Conservation (phyloP, 2,888 invertebrate genomes). For the Melolontha melolontha region DNA sequence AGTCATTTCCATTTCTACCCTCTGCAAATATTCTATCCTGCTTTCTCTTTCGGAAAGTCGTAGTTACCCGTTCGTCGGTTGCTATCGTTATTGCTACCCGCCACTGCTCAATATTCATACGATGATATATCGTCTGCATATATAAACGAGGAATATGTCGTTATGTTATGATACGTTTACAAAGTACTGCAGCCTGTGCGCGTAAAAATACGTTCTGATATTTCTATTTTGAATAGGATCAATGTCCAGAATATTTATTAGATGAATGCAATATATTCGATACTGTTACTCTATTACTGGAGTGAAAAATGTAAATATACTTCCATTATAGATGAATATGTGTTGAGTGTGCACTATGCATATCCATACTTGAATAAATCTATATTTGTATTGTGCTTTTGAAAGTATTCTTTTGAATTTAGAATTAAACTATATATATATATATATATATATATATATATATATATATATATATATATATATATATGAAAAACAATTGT, state of each 20-base stretch:
- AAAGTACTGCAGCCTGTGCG: slow-evolving; percentile 26
- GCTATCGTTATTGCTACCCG: not conserved
- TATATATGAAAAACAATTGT: too few species aligned
- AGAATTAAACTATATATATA: too few species aligned
- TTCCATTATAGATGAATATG: slow-evolving; percentile 11
- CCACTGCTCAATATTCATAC: slow-evolving; percentile 33
- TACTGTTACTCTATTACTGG: too few species aligned
- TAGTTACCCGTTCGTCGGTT: not conserved
- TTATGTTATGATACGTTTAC: slow-evolving; percentile 37
- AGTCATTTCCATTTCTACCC: too few species aligned
- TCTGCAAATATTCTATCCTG: too few species aligned
- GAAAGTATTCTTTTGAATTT: too few species aligned
- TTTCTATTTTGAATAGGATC: slow-evolving; percentile 9
- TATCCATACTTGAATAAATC: too few species aligned
- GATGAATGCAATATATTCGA: slow-evolving; percentile 17
- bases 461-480: too few species aligned
- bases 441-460: too few species aligned
- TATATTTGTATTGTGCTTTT: too few species aligned
- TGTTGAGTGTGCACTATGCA: too few species aligned
- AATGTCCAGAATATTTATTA: slow-evolving; percentile 33
- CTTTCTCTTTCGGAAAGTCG: too few species aligned
- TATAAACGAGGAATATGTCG: slow-evolving; percentile 37
- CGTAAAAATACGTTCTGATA: slow-evolving; percentile 16
- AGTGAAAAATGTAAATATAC: not conserved
- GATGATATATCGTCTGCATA: slow-evolving; percentile 35